These are phyloP conservation scores for Apodemia mormo DNA, from an alignment of 2,888 invertebrate genomes.

Conservation along the genomic window DNA sequence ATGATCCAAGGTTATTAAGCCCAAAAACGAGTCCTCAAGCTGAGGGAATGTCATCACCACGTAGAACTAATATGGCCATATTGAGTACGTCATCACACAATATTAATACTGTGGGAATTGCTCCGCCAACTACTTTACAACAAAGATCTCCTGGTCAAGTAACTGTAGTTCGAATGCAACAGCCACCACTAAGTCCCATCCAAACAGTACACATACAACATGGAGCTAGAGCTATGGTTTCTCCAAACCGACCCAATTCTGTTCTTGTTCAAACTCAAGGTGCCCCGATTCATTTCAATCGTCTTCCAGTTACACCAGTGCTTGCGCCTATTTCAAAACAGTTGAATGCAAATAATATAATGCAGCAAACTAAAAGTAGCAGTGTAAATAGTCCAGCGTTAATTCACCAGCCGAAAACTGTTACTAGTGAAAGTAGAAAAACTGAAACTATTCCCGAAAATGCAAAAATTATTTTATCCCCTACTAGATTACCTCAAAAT, in stretches of 20 bases:
- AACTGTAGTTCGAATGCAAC: conserved; percentile 78
- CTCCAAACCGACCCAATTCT: conserved; percentile 71
- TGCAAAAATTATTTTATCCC: conserved; percentile 70
- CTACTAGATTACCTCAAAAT: conserved; percentile 59
- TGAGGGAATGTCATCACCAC: conserved; percentile 64
- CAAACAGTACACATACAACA: conserved; percentile 69
- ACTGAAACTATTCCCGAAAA: conserved; percentile 55
- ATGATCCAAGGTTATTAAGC: conserved; percentile 66
- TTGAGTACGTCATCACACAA: conserved; percentile 64
- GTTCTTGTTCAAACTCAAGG: conserved; percentile 75
- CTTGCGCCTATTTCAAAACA: conserved; percentile 81
- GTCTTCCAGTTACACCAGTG: conserved; percentile 82
- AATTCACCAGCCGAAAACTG: conserved; percentile 65
- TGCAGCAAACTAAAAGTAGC: conserved; percentile 62
- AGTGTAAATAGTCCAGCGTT: conserved; percentile 50
- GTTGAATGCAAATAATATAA: conserved; percentile 71
- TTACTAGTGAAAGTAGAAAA: conserved; percentile 59
- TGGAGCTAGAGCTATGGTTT: conserved; percentile 65
- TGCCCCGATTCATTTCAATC: conserved; percentile 71
- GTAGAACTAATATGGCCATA: conserved; percentile 66
- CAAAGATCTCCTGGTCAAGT: conserved; percentile 72
- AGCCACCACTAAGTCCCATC: conserved; percentile 71
- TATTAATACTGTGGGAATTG: conserved; percentile 58
- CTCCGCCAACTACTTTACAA: conserved; percentile 64
- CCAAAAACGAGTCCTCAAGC: conserved; percentile 64